Evolutionary conservation across 1,140 invertebrate genomes (phyloP).

Genomic region (Ips typographus): DNA sequence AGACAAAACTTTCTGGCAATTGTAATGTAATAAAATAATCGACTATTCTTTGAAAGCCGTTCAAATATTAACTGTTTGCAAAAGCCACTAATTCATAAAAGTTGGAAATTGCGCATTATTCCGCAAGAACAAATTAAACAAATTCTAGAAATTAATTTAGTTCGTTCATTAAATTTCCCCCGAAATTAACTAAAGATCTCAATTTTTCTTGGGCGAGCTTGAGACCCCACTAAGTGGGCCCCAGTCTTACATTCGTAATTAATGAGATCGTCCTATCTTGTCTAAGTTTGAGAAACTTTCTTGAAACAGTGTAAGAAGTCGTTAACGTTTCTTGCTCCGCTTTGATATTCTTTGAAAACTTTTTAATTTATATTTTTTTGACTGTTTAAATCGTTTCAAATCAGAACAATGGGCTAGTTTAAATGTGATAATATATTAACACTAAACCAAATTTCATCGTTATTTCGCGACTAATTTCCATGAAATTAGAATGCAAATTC

Average conservation of each 20-base stretch:
- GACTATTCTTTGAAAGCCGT: too few species aligned
- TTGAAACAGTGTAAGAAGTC: slow-evolving; percentile 1
- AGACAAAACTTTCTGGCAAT: too few species aligned
- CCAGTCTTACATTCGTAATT: slow-evolving; percentile 8
- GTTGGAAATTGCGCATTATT: not conserved
- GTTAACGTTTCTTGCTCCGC: slow-evolving; percentile 4
- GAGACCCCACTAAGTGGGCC: slow-evolving; percentile 13
- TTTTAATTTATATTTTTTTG: slow-evolving; percentile 10
- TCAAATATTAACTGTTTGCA: too few species aligned
- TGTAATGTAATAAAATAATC: too few species aligned
- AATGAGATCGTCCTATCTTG: slow-evolving; percentile 11
- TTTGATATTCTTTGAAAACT: not conserved
- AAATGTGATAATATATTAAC: not conserved
- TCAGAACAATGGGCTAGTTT: not conserved
- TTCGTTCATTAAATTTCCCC: slow-evolving; percentile 10
- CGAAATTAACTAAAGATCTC: slow-evolving; percentile 14
- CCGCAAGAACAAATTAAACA: not conserved
- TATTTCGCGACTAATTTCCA: slow-evolving; percentile 16
- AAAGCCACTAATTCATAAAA: too few species aligned
- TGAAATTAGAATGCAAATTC: slow-evolving; percentile 23
- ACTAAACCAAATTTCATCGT: not conserved
- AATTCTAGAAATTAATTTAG: slow-evolving; percentile 4
- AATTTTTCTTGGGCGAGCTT: slow-evolving; percentile 10
- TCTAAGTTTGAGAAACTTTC: slow-evolving; percentile 12
- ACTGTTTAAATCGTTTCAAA: not conserved